phyloP scores from a whole-genome alignment of 2,797 vertebrate species.

The Ambastaia sidthimunki region DNA sequence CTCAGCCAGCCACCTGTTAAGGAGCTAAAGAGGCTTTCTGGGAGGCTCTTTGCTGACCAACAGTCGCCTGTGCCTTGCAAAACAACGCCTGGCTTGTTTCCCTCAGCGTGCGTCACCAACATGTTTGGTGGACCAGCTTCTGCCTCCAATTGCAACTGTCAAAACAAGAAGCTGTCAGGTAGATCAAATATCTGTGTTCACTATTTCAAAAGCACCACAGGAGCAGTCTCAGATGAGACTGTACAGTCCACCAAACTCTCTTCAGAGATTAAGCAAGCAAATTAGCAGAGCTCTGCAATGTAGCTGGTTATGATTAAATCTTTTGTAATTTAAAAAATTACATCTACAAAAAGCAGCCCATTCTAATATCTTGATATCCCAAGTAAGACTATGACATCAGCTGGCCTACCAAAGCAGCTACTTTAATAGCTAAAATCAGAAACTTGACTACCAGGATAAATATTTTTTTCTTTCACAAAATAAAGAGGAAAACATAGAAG shows the following conservation, averaged over 20 bases:
- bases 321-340: constrained; percentile 56
- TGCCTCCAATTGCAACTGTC: neutral
- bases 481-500: constrained; percentile 46
- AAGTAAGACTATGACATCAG: constrained; percentile 68
- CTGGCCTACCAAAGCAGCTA: constrained; percentile 77
- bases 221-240: constrained; percentile 28
- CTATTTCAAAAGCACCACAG: constrained; percentile 22
- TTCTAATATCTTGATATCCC: constrained; percentile 65
- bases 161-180: constrained; percentile 9
- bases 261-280: constrained; percentile 44
- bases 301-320: neutral
- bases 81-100: constrained; percentile 13
- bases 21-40: constrained; percentile 23
- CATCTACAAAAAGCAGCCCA: constrained; percentile 63
- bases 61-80: neutral
- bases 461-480: neutral
- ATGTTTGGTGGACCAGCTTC: neutral
- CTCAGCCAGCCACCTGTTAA: constrained; percentile 15
- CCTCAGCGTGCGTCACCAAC: neutral
- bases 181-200: constrained; percentile 27
- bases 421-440: constrained; percentile 74
- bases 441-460: neutral
- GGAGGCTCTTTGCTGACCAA: neutral
- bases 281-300: constrained; percentile 30
- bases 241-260: constrained; percentile 8